A percentile compares a stretch with the other conserved stretches of the same genome.
phyloP scores from a whole-genome alignment of 64 coral and sea anemone species.

The Montipora efflorescens region DNA sequence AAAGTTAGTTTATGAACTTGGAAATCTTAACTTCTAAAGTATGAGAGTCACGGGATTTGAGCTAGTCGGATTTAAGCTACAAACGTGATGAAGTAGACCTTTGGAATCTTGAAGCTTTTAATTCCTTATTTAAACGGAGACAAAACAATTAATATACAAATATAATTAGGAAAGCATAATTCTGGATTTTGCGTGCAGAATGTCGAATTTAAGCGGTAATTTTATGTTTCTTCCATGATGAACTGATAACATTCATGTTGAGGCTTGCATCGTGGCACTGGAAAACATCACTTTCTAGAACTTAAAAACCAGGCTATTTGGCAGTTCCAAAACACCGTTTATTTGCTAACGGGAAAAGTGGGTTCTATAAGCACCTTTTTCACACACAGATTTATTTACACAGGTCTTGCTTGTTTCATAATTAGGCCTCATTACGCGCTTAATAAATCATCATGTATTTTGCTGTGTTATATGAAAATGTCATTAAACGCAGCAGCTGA shows the following conservation, averaged over 20 bases:
- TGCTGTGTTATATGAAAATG: conserved; percentile 1
- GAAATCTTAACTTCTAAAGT: neutral
- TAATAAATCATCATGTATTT: conserved; percentile 54
- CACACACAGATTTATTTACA: conserved; percentile 26
- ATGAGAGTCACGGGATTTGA: conserved; percentile 26
- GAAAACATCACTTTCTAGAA: neutral
- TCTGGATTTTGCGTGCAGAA: neutral
- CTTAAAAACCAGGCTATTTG: neutral
- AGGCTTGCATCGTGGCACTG: neutral
- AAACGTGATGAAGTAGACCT: neutral
- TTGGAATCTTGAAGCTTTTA: neutral
- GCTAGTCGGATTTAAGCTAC: neutral
- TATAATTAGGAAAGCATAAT: neutral
- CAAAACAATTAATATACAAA: neutral
- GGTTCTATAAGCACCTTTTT: conserved; percentile 9
- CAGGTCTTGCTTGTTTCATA: conserved; percentile 38
- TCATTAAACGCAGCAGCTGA: neutral
- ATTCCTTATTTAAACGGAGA: neutral
- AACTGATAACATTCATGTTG: neutral
- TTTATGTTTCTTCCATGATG: neutral
- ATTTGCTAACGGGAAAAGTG: conserved; percentile 3
- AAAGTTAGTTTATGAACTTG: neutral
- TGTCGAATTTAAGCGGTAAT: neutral
- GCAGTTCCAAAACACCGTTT: neutral
- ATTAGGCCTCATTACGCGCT: conserved; percentile 43